Evolutionary conservation across 2,113 vertebrate genomes (phyloP).

Genomic region (Crypturellus undulatus): DNA sequence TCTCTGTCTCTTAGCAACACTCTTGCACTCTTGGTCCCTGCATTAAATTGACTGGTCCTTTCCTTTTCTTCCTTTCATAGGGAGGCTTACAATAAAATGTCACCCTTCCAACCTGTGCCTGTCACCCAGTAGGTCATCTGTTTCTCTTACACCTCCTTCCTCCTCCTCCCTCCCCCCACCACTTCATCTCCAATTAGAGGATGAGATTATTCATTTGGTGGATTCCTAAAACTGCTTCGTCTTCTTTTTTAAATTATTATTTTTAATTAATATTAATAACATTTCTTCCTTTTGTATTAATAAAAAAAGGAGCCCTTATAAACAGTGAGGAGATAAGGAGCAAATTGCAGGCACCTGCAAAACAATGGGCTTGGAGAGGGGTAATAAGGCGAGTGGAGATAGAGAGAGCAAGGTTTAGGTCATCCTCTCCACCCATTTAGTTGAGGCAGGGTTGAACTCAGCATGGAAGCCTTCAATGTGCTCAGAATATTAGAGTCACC

Average conservation of each 20-base stretch:
- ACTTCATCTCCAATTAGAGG: constrained; percentile 87
- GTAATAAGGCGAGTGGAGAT: constrained; percentile 76
- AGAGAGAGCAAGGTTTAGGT: constrained; percentile 72
- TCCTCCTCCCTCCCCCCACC: constrained; percentile 45
- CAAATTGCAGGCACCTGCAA: constrained; percentile 89
- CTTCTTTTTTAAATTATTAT: constrained; percentile 74
- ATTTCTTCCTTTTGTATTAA: constrained; percentile 81
- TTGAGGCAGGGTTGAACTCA: constrained; percentile 74
- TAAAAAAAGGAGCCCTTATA: constrained; percentile 78
- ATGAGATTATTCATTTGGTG: constrained; percentile 82
- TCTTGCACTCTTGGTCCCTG: constrained; percentile 89
- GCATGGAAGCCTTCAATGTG: constrained; percentile 78
- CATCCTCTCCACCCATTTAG: constrained; percentile 80
- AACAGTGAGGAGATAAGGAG: constrained; percentile 83
- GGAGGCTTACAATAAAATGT: constrained; percentile 96
- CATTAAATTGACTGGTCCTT: constrained; percentile 93
- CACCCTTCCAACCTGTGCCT: constrained; percentile 92
- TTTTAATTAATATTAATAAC: constrained; percentile 87
- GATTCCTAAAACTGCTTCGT: constrained; percentile 79
- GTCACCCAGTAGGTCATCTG: constrained; percentile 91
- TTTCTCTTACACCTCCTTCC: constrained; percentile 74
- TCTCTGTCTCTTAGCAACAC: constrained; percentile 99
- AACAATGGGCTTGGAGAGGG: constrained; percentile 83
- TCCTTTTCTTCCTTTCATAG: constrained; percentile 95
- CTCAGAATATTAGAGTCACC: constrained; percentile 85